Evolutionary conservation across 1,140 invertebrate species (phyloP), one percentile per base, ranked within the genome.

Genomic region (Calosoma granatense): DNA sequence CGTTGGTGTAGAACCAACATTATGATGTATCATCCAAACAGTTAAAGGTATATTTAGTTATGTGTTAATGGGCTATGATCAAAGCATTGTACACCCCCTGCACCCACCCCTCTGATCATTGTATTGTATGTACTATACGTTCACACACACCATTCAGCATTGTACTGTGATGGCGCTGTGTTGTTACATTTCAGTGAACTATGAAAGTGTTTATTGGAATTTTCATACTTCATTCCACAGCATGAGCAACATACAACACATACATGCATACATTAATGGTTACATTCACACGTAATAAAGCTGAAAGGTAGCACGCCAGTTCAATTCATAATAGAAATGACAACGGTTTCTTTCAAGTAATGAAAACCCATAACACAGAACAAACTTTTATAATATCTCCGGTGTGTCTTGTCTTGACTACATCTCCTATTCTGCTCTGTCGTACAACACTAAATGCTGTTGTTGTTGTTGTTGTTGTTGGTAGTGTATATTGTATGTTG

Each of bases 141-240:
- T 30, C 6, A 6, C 26, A 14, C 14, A 6, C 26, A 4, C 14
- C 26, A 14, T 30, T 30, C 6, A 14, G 4, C 26, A 6, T 14
- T 30, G 14, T 30, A 30, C 14, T 30, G 26, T 30, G 6, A 4
- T 30, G 14, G 6, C 14, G 14, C 26, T 30, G 26, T 47, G 17
- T 47, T 47, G 41, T 47, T 47, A 4, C 41, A 47, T 47, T 47
- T 47, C 41, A 47, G 9, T 47, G 41, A 47, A 47, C 41, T 47
- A 47, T 47, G 41, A 47, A 47, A 47, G 41, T 47, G 41, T 47
- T 47, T 47, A 47, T 47, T 47, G 41, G 9, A 6, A 47, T 47
- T 47, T 47, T 47, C 9, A 47, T 17, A 47, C 41, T 47, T 47
- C 41, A 47, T 47, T 47, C 17, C 41, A 17, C 4, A 47, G 9